A percentile compares a stretch with the other conserved stretches of the same genome.
Evolutionary conservation across 2,797 vertebrate genomes (phyloP).

Genomic region (Myioborus melanocephalus): DNA sequence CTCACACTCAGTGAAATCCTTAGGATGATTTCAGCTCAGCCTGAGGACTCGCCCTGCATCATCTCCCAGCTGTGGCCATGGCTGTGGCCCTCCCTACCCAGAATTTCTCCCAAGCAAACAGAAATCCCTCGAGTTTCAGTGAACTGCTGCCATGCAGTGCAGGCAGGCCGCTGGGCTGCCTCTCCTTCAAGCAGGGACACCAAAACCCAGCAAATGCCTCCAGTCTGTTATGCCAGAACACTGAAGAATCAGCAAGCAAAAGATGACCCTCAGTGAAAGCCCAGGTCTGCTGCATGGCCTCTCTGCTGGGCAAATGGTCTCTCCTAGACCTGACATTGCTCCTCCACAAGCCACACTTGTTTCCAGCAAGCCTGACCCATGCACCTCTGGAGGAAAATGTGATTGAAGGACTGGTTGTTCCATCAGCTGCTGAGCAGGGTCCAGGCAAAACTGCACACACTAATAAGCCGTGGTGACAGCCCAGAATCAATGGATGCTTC

Average conservation of each 20-base stretch:
- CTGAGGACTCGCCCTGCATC: neutral
- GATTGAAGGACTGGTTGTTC: neutral
- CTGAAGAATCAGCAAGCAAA: neutral
- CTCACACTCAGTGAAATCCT: neutral
- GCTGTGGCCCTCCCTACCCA: neutral
- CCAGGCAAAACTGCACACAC: neutral
- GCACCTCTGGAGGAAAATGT: neutral
- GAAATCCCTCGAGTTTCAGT: neutral
- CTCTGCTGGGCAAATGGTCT: neutral
- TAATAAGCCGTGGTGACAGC: neutral
- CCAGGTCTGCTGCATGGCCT: neutral
- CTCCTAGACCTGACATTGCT: neutral
- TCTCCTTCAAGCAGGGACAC: neutral
- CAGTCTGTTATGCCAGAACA: neutral
- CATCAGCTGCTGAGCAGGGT: neutral
- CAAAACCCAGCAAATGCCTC: neutral
- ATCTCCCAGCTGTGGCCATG: neutral
- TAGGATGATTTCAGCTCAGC: neutral
- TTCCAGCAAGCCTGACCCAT: neutral
- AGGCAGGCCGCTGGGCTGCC: neutral
- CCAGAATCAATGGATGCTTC: neutral
- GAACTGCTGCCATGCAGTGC: rapidly evolving
- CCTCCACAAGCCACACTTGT: neutral
- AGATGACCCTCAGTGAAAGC: neutral
- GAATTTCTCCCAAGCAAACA: neutral